Evolutionary conservation across 2,888 invertebrate genomes (phyloP).

Genomic region (Zaprionus lineosus): DNA sequence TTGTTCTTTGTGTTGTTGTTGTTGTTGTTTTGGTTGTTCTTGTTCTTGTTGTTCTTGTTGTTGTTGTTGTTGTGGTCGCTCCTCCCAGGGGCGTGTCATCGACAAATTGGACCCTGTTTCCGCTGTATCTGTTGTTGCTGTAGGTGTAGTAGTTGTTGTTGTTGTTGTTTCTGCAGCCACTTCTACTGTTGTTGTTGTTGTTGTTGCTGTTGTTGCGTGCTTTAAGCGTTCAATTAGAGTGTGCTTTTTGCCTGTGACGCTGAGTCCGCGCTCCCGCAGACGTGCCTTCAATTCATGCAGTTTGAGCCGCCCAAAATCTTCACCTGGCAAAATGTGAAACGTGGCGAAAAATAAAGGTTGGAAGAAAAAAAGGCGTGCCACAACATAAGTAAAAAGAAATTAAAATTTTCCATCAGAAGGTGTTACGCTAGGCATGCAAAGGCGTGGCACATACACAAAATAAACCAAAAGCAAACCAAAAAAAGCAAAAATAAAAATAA

Average conservation of each 20-base stretch:
- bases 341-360: neutral
- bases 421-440: constrained; percentile 29
- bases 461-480: constrained; percentile 8
- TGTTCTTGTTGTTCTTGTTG: too few species aligned
- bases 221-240: constrained; percentile 70
- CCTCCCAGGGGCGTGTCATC: constrained; percentile 24
- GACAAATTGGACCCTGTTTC: constrained; percentile 55
- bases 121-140: constrained; percentile 3
- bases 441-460: constrained; percentile 11
- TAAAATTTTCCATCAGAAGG: constrained; percentile 42
- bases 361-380: constrained; percentile 47
- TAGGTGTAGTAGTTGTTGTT: constrained; percentile 16
- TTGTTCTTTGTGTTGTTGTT: constrained; percentile 1
- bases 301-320: constrained; percentile 57
- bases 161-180: neutral
- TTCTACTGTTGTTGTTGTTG: constrained; percentile 5
- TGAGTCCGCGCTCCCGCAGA: constrained; percentile 66
- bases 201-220: constrained; percentile 18
- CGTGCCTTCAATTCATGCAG: constrained; percentile 64
- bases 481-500: too few species aligned
- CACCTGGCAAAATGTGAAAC: constrained; percentile 25
- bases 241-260: constrained; percentile 66
- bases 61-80: constrained; percentile 2
- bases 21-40: too few species aligned
- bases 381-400: constrained; percentile 43